Evolutionary conservation across 2,888 invertebrate genomes (phyloP).

Genomic region (Drosophila nr. perissopoda): DNA sequence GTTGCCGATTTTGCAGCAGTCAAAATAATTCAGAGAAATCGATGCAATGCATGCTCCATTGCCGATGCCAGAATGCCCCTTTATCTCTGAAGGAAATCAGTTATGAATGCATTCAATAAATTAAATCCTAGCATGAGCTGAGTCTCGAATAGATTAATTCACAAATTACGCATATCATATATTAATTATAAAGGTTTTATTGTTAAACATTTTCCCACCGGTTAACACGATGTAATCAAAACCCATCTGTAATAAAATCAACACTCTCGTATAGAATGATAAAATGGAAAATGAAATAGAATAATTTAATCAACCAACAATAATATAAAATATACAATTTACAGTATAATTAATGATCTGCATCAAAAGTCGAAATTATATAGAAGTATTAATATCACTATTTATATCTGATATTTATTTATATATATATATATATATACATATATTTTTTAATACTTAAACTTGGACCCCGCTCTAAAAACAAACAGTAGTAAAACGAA

Average conservation of each 20-base stretch:
- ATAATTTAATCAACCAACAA: background rate
- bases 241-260: background rate
- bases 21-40: slow-evolving; percentile 8
- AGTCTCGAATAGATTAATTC: background rate
- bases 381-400: background rate
- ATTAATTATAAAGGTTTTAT: background rate
- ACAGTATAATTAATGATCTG: background rate
- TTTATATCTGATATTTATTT: background rate
- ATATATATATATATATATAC: too few relatives aligned
- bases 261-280: background rate
- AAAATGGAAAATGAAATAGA: background rate
- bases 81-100: background rate
- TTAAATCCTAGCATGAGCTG: background rate
- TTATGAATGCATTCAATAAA: slow-evolving; percentile 11
- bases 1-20: slow-evolving; percentile 17
- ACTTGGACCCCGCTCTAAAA: background rate
- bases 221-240: too few relatives aligned
- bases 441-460: too few relatives aligned
- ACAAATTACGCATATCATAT: background rate
- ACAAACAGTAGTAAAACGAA: background rate
- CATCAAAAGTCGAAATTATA: background rate
- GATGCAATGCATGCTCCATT: background rate
- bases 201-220: background rate
- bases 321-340: too few relatives aligned
- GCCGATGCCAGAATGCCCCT: background rate